These are phyloP conservation scores for Potorous gilbertii DNA, from an alignment of 2,797 vertebrate genomes.

Conservation along the genomic window DNA sequence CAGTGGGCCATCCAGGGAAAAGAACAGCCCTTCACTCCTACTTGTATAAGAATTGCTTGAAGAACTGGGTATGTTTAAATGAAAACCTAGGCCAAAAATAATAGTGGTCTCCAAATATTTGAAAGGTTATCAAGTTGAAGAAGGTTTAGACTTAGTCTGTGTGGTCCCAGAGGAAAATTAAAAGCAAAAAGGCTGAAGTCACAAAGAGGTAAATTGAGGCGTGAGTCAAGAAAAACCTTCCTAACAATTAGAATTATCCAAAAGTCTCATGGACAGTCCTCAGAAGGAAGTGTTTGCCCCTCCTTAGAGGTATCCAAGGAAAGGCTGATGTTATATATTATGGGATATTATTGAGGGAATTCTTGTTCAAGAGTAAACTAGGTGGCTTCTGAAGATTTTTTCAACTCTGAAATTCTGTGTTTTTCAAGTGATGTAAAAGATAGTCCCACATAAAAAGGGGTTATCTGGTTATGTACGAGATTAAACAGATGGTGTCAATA, in stretches of 20 bases:
- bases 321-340: not conserved
- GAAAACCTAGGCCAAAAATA: not conserved
- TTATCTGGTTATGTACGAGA: not conserved
- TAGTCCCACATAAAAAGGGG: not conserved
- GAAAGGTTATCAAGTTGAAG: not conserved
- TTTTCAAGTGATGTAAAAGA: not conserved
- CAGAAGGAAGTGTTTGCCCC: not conserved
- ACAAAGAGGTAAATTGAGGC: not conserved
- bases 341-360: not conserved
- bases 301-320: not conserved
- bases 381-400: not conserved
- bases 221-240: not conserved
- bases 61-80: not conserved
- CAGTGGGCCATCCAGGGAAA: not conserved
- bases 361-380: not conserved
- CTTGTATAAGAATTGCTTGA: not conserved
- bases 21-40: not conserved
- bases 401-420: not conserved
- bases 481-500: not conserved
- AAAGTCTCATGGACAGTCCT: not conserved
- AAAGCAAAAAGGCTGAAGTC: not conserved
- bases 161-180: not conserved
- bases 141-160: not conserved
- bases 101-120: not conserved
- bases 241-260: not conserved